A percentile compares a stretch with the other conserved stretches of the same genome.
Evolutionary conservation across 2,888 invertebrate genomes (phyloP).

Genomic region (Scelioninae gen. 2): DNA sequence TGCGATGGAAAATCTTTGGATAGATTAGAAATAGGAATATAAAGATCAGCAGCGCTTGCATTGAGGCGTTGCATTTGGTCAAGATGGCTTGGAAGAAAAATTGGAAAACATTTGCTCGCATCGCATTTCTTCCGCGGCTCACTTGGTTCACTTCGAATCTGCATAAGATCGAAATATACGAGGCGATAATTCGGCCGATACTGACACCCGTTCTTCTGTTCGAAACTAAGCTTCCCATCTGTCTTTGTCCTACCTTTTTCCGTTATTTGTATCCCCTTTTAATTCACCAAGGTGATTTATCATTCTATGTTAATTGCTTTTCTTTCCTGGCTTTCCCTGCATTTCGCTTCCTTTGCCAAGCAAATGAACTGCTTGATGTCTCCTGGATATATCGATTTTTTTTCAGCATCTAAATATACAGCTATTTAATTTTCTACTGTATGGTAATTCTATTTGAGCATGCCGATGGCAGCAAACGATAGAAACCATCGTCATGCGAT

Average conservation of each 20-base stretch:
- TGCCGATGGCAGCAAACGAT: slow-evolving; percentile 45
- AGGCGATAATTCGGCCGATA: slow-evolving; percentile 67
- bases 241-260: slow-evolving; percentile 47
- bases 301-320: slow-evolving; percentile 59
- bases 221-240: slow-evolving; percentile 50
- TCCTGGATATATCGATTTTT: slow-evolving; percentile 46
- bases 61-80: slow-evolving; percentile 14
- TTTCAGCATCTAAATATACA: slow-evolving; percentile 30
- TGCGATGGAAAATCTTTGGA: too few species aligned
- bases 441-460: slow-evolving; percentile 52
- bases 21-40: too few species aligned
- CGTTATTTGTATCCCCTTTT: slow-evolving; percentile 55
- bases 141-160: slow-evolving; percentile 63
- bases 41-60: not conserved
- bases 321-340: slow-evolving; percentile 31
- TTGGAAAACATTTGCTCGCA: slow-evolving; percentile 65
- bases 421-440: slow-evolving; percentile 56
- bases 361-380: slow-evolving; percentile 53
- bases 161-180: slow-evolving; percentile 66
- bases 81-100: slow-evolving; percentile 61
- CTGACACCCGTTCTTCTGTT: slow-evolving; percentile 53
- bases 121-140: slow-evolving; percentile 64
- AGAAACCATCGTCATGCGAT: slow-evolving; percentile 45
- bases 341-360: slow-evolving; percentile 39
- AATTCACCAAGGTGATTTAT: slow-evolving; percentile 53